These are phyloP conservation scores for Hyperoplus immaculatus DNA, from an alignment of 2,797 vertebrate species.

Conservation along the genomic window DNA sequence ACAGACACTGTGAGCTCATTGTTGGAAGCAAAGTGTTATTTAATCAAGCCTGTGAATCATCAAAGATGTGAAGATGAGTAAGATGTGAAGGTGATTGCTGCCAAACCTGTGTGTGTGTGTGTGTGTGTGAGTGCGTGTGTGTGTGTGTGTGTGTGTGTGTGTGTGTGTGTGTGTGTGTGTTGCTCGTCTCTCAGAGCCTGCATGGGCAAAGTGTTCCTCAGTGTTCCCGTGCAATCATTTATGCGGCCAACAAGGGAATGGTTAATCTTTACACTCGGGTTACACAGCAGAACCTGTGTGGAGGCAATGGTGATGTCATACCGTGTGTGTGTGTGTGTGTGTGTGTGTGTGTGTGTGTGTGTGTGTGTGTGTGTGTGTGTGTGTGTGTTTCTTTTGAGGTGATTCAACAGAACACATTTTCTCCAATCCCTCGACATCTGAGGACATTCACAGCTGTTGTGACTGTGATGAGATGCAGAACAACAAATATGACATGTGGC, in stretches of 20 bases:
- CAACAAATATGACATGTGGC: constrained; percentile 47
- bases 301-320: constrained; percentile 25
- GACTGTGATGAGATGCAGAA: constrained; percentile 44
- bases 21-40: constrained; percentile 52
- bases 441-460: constrained; percentile 38
- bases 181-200: constrained; percentile 19
- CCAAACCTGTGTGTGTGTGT: constrained; percentile 19
- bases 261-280: constrained; percentile 59
- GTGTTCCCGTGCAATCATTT: constrained; percentile 50
- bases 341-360: constrained; percentile 17
- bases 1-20: constrained; percentile 58
- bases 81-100: constrained; percentile 34
- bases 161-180: not conserved
- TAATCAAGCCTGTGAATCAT: constrained; percentile 69
- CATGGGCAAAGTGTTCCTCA: not conserved
- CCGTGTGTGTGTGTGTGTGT: constrained; percentile 2
- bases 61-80: constrained; percentile 66
- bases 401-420: constrained; percentile 32
- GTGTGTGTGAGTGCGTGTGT: no score
- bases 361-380: constrained; percentile 9
- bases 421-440: not conserved
- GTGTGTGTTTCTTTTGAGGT: constrained; percentile 31
- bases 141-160: no score
- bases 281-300: constrained; percentile 28
- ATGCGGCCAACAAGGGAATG: constrained; percentile 10